Evolutionary conservation across 1,140 invertebrate genomes (phyloP).

Genomic region (Drosophila carrolli): DNA sequence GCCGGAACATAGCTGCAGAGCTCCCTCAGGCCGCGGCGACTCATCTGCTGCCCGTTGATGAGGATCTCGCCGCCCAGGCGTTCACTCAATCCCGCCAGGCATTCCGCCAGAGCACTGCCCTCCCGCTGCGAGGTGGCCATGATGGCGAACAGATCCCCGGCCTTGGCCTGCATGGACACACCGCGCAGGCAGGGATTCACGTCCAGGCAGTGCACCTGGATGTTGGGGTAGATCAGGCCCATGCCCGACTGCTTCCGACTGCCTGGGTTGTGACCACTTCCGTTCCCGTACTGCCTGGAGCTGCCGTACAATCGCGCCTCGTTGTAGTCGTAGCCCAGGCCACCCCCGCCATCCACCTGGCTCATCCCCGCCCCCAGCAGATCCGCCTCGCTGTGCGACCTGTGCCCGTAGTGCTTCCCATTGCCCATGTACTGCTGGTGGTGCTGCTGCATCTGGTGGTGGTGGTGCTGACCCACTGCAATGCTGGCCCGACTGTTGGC

Average conservation of each 20-base stretch:
- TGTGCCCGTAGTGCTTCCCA: conserved; percentile 82
- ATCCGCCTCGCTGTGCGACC: conserved; percentile 84
- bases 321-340: conserved; percentile 66
- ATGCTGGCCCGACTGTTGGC: conserved; percentile 83
- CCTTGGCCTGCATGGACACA: conserved; percentile 93
- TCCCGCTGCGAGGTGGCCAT: conserved; percentile 93
- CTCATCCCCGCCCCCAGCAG: conserved; percentile 65
- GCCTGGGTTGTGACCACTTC: conserved; percentile 41
- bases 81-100: conserved; percentile 90
- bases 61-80: conserved; percentile 92
- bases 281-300: conserved; percentile 63
- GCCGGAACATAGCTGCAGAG: conserved; percentile 84
- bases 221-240: conserved; percentile 87
- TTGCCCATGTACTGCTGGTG: conserved; percentile 68
- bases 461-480: conserved; percentile 72
- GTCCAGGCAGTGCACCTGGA: conserved; percentile 88
- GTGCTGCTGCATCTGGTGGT: conserved; percentile 55
- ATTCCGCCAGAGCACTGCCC: conserved; percentile 92
- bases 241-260: conserved; percentile 81
- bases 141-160: conserved; percentile 95
- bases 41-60: conserved; percentile 93
- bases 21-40: conserved; percentile 88
- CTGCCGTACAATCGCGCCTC: conserved; percentile 75
- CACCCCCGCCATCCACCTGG: conserved; percentile 41
- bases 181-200: conserved; percentile 87